Conservation (phyloP, 30 jellyfish, hydroid and myxozoan species). For the Cassiopea andromeda region DNA sequence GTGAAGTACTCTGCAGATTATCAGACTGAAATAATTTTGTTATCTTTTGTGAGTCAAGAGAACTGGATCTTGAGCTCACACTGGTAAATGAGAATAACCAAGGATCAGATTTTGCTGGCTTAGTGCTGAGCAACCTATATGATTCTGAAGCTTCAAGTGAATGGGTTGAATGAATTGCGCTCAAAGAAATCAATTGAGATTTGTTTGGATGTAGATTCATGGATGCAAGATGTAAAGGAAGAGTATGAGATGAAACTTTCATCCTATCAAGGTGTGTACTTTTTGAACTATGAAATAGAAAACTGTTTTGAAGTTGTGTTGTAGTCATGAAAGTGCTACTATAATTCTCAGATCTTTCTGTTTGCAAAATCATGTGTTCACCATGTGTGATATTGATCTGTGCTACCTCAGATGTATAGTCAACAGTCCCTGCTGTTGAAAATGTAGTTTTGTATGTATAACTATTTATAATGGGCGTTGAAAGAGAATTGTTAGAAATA, state of each 20-base stretch:
- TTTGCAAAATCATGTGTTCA: background rate
- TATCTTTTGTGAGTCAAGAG: background rate
- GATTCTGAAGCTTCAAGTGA: background rate
- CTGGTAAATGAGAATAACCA: background rate
- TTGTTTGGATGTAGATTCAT: background rate
- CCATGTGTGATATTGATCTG: background rate
- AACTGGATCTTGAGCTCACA: background rate
- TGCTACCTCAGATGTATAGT: background rate
- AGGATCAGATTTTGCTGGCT: background rate
- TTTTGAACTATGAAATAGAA: background rate
- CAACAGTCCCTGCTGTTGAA: background rate
- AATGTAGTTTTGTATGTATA: background rate
- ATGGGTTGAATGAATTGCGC: background rate
- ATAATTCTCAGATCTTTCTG: background rate
- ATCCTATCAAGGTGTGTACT: background rate
- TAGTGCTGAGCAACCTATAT: background rate
- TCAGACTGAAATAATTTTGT: background rate
- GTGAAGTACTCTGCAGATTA: background rate
- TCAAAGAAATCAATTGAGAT: background rate
- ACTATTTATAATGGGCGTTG: background rate
- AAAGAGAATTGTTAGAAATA: background rate
- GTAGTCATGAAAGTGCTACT: background rate
- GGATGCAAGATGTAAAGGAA: background rate
- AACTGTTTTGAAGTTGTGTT: background rate
- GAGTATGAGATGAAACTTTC: background rate